Base-by-base conservation (phyloP, 2,113 vertebrate genomes). In the Cyprinus carpio region DNA sequence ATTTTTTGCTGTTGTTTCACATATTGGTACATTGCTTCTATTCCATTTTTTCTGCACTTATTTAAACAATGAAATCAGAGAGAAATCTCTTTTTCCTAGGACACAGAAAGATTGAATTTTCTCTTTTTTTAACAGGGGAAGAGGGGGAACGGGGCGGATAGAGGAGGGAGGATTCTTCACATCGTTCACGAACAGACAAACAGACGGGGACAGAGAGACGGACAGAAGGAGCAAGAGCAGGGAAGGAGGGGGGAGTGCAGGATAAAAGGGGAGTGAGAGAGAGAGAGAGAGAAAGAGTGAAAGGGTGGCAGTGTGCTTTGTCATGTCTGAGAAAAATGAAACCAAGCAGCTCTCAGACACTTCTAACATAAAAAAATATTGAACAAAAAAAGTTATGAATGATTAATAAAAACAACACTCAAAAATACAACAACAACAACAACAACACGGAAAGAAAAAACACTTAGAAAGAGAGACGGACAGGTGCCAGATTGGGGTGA, bases 61-160 rank as follows among this genome's bases (percentile, higher is more conserved):
- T 90, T 93, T 87, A 91, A 91, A 90, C 89, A 87, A 93, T 93
- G 92, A 94, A 94, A 93, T 88, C 54, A 83, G 89, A 94, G 91
- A 90, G 93, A 95, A 93, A 91, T 93, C 91, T 94, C 92, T 94
- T 94, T 94, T 94, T 94, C 92, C 89, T 89, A 92, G 91, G 90
- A 94, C 92, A 94, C 93, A 93, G 90, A 94, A 90, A 92, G 90
- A 92, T 89, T 91, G 89, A 85, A 86, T 85, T 76, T 81, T 82
- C 80, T 85, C 40, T 67, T 88, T 87, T 87, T 84, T 87, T 67
- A 84, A 89, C 84, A 72, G 82, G 87, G 83, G 11, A 62, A 27
- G n/a, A 31, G 40, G 69, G 37, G 40, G 31, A 76, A 34, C 25
- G 43, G 49, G 23, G 2, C 10, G 46, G 80, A 31, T 1, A 16